Evolutionary conservation across 2,797 vertebrate genomes (phyloP).

Genomic region (Zenarchopterus dispar): DNA sequence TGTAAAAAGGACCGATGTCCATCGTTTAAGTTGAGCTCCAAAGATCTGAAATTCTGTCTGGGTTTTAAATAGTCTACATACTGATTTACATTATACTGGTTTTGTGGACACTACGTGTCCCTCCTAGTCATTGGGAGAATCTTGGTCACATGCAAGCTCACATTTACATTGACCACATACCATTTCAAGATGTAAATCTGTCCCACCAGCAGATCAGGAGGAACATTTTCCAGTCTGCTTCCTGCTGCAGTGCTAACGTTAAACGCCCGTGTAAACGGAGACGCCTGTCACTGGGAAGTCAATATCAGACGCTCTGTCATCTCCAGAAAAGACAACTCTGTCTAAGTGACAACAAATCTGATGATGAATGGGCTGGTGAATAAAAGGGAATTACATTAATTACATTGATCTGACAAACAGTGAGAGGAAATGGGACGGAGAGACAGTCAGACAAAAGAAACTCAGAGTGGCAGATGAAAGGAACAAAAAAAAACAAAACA

Average conservation of each 20-base stretch:
- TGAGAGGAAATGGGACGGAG: slow-evolving; percentile 40
- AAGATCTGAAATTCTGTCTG: no score
- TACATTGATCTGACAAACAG: slow-evolving; percentile 48
- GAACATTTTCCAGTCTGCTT: slow-evolving; percentile 12
- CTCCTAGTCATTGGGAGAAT: no score
- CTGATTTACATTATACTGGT: no score
- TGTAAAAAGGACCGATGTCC: no score
- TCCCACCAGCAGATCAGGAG: no score
- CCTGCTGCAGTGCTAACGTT: slow-evolving; percentile 27
- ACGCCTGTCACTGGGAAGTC: slow-evolving; percentile 39
- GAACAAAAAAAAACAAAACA: slow-evolving; percentile 41
- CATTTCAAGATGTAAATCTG: no score
- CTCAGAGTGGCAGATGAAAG: slow-evolving; percentile 38
- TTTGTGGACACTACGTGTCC: no score
- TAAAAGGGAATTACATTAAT: slow-evolving; percentile 55
- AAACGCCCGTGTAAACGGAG: slow-evolving; percentile 45
- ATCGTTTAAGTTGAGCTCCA: no score
- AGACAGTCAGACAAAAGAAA: slow-evolving; percentile 46
- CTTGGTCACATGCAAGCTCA: no score
- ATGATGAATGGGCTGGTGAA: slow-evolving; percentile 49
- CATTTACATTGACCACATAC: no score
- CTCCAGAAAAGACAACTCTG: slow-evolving; percentile 48
- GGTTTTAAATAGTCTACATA: no score
- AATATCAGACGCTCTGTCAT: slow-evolving; percentile 50
- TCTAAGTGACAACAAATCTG: slow-evolving; percentile 56